These are phyloP conservation scores for Drosophila malerkotliana DNA, from an alignment of 1,140 invertebrate species.

Conservation along the genomic window DNA sequence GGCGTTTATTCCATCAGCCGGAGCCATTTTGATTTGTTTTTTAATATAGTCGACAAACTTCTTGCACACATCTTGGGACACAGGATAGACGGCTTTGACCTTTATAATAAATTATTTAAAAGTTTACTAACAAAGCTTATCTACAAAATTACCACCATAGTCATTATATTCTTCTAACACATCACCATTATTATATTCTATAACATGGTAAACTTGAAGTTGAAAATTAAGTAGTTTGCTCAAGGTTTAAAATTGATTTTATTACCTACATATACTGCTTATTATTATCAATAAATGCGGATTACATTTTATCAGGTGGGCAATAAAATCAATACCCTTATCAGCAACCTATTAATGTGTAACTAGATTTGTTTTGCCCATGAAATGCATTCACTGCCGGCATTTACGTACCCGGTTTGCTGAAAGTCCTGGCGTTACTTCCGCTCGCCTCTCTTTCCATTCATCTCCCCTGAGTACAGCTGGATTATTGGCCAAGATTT, in stretches of 20 bases:
- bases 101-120: slow-evolving; percentile 1
- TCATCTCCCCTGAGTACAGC: slow-evolving; percentile 81
- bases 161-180: too few relatives aligned
- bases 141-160: too few relatives aligned
- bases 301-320: too few relatives aligned
- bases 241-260: too few relatives aligned
- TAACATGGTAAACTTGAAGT: too few relatives aligned
- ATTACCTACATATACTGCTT: too few relatives aligned
- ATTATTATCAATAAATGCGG: too few relatives aligned
- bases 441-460: slow-evolving; percentile 86
- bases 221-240: too few relatives aligned
- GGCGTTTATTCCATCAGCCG: slow-evolving; percentile 31
- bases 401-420: slow-evolving; percentile 68
- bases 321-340: background rate
- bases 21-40: slow-evolving; percentile 38
- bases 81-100: slow-evolving; percentile 62
- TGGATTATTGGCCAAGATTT: slow-evolving; percentile 83
- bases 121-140: too few relatives aligned
- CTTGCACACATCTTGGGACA: slow-evolving; percentile 46
- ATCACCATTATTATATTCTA: too few relatives aligned
- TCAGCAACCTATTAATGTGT: background rate
- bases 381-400: background rate
- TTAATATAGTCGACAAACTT: slow-evolving; percentile 55
- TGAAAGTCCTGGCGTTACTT: slow-evolving; percentile 85
- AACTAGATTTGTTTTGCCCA: background rate